phyloP scores from a whole-genome alignment of 2,888 invertebrate species.

The Leptinotarsa peninsularis region DNA sequence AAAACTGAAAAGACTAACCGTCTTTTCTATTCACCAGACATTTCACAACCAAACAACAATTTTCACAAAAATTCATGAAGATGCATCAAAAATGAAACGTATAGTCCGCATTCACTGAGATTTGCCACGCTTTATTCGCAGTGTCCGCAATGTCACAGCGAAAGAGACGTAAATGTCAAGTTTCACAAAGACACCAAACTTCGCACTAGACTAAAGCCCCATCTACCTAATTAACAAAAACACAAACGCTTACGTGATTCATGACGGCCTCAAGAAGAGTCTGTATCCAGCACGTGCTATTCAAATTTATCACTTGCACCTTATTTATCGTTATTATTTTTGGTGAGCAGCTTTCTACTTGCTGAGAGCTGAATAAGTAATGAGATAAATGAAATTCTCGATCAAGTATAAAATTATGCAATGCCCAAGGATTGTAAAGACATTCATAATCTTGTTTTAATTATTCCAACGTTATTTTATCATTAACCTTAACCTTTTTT shows the following conservation, averaged over 20 bases:
- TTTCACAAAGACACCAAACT: neutral
- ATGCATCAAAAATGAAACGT: too few species aligned
- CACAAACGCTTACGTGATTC: neutral
- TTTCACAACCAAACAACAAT: too few species aligned
- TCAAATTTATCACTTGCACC: conserved; percentile 11
- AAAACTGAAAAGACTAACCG: too few species aligned
- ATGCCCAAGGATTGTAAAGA: conserved; percentile 25
- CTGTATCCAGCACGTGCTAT: conserved; percentile 21
- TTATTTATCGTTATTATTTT: conserved; percentile 20
- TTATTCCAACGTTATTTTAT: conserved; percentile 30
- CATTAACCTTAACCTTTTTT: conserved; percentile 31
- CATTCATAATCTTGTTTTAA: conserved; percentile 31
- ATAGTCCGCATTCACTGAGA: too few species aligned
- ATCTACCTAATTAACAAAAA: conserved; percentile 4
- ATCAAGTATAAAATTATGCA: conserved; percentile 31
- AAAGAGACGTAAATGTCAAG: neutral
- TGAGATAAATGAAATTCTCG: conserved; percentile 35
- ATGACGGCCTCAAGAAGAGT: conserved; percentile 11
- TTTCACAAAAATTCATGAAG: too few species aligned
- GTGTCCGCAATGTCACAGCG: neutral
- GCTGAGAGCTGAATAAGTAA: conserved; percentile 32
- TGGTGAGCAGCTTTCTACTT: conserved; percentile 34
- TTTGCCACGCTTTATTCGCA: too few species aligned
- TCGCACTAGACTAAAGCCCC: neutral
- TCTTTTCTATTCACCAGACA: too few species aligned